Evolutionary conservation across 2,113 vertebrate genomes (phyloP).

Genomic region (Notothenia rossii): DNA sequence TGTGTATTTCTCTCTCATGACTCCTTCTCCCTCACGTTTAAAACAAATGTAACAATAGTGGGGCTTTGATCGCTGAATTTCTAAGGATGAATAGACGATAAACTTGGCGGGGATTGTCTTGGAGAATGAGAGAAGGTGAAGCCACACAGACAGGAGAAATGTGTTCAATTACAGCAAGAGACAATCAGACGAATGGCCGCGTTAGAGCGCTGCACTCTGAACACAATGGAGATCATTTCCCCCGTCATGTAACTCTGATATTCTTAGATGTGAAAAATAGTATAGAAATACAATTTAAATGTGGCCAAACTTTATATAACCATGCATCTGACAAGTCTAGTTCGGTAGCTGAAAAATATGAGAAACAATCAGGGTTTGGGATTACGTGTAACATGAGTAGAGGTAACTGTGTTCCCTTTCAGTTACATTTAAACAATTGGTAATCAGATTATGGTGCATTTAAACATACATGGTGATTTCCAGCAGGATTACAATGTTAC

Average conservation of each 20-base stretch:
- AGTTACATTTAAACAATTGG: too few species aligned
- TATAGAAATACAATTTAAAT: too few species aligned
- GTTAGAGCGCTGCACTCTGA: not conserved
- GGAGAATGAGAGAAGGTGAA: too few species aligned
- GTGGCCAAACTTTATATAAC: not conserved
- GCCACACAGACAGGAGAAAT: not conserved
- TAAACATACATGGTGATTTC: too few species aligned
- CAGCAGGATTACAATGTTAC: too few species aligned
- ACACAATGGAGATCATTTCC: not conserved
- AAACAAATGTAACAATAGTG: conserved; percentile 33
- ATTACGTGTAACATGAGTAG: too few species aligned
- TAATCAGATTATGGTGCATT: too few species aligned
- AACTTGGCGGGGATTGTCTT: too few species aligned
- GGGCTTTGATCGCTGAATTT: conserved; percentile 47
- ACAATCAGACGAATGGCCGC: conserved; percentile 1
- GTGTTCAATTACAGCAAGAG: conserved; percentile 7
- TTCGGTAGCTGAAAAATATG: not conserved
- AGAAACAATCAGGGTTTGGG: too few species aligned
- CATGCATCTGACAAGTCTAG: not conserved
- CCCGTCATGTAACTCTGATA: not conserved
- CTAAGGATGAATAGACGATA: conserved; percentile 10
- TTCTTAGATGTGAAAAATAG: not conserved
- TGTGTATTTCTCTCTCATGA: conserved; percentile 1
- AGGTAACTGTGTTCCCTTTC: too few species aligned
- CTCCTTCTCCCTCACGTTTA: not conserved